Evolutionary conservation across 2,888 invertebrate genomes (phyloP).

Genomic region (Lingula anatina): DNA sequence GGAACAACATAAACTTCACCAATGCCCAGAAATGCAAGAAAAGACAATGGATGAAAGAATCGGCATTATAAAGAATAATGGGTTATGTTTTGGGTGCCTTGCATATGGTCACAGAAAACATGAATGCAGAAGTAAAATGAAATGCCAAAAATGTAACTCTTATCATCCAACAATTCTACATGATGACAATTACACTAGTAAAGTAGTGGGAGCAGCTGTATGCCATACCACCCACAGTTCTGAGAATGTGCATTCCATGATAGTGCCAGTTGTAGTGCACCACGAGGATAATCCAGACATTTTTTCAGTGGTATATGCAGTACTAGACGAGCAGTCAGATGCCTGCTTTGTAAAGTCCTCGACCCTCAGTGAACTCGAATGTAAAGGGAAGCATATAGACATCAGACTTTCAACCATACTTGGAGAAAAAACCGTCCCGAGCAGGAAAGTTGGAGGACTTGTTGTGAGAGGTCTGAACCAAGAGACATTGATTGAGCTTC

Average conservation of each 20-base stretch:
- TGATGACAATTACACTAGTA: no score
- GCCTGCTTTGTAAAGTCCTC: neutral
- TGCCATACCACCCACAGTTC: no score
- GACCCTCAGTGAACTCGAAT: neutral
- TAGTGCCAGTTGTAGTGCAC: neutral
- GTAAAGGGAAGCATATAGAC: neutral
- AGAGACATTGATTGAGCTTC: no score
- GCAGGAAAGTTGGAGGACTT: conserved; percentile 3
- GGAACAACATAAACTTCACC: neutral
- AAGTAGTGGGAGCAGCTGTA: no score
- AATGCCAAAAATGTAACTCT: neutral
- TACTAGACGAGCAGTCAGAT: neutral
- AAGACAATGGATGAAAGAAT: neutral
- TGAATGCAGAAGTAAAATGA: neutral
- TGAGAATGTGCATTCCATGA: no score
- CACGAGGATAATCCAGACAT: neutral
- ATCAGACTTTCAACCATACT: neutral
- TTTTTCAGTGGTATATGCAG: neutral
- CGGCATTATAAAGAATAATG: conserved; percentile 1
- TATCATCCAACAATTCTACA: conserved; percentile 5
- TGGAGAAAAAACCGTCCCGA: conserved; percentile 1
- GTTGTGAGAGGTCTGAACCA: no score
- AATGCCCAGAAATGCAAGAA: neutral
- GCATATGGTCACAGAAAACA: neutral
- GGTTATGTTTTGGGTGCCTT: conserved; percentile 3